These are phyloP conservation scores for Trypoxylus dichotomus DNA, from an alignment of 1,140 invertebrate genomes.

Conservation along the genomic window DNA sequence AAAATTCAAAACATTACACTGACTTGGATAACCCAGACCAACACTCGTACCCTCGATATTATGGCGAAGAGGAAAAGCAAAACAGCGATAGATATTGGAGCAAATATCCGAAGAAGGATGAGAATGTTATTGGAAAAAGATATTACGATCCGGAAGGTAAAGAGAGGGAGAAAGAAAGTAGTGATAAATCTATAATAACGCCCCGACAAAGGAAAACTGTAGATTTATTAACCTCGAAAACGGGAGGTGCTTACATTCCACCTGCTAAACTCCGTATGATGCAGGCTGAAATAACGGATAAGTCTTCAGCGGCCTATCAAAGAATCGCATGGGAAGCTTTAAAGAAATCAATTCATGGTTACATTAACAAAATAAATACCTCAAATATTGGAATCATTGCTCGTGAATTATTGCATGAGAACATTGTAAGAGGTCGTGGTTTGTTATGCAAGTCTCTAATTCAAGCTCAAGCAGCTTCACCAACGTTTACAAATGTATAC, in stretches of 20 bases:
- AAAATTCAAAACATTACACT: constrained; percentile 25
- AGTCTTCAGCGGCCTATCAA: constrained; percentile 90
- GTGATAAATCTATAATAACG: constrained; percentile 42
- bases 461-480: constrained; percentile 94
- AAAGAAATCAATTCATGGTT: constrained; percentile 98
- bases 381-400: constrained; percentile 94
- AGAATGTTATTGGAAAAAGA: constrained; percentile 41
- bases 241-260: constrained; percentile 97
- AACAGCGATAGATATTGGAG: constrained; percentile 53
- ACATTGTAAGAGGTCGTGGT: constrained; percentile 93
- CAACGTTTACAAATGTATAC: constrained; percentile 97
- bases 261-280: constrained; percentile 93
- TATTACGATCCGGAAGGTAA: constrained; percentile 42
- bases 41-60: constrained; percentile 45
- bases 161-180: constrained; percentile 35
- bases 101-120: constrained; percentile 51
- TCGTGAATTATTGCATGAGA: constrained; percentile 89
- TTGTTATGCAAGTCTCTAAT: constrained; percentile 90
- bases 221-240: constrained; percentile 80
- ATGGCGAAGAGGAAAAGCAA: constrained; percentile 41
- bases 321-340: constrained; percentile 97
- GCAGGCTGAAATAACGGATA: constrained; percentile 93
- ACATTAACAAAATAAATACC: constrained; percentile 97
- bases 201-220: constrained; percentile 61
- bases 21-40: constrained; percentile 38